Evolutionary conservation across 2,113 vertebrate species (phyloP).

Genomic region (Uria lomvia): DNA sequence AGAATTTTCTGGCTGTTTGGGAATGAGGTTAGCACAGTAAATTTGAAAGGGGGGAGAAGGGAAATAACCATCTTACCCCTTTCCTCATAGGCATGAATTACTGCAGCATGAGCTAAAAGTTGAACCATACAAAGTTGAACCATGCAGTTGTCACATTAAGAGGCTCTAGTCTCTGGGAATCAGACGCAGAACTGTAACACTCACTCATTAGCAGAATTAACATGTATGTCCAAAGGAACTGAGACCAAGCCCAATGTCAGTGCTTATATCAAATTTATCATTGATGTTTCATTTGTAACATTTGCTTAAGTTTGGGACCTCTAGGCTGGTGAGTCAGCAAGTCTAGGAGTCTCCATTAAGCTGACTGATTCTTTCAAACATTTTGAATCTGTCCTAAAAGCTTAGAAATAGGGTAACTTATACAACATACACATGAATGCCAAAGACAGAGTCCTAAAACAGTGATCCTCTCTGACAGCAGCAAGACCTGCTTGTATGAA

Average conservation of each 20-base stretch:
- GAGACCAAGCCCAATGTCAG: neutral
- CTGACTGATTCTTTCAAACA: neutral
- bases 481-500: neutral
- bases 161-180: neutral
- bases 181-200: neutral
- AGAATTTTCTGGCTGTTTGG: neutral
- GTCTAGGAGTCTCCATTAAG: neutral
- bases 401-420: neutral
- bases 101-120: neutral
- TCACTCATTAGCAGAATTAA: neutral
- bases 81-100: neutral
- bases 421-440: neutral
- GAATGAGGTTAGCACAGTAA: neutral
- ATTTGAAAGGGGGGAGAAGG: fast-evolving
- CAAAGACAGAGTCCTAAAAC: neutral
- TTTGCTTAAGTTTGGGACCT: neutral
- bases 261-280: neutral
- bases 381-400: neutral
- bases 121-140: neutral
- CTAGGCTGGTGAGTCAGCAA: neutral
- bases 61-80: neutral
- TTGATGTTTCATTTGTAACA: neutral
- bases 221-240: fast-evolving
- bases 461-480: neutral
- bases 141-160: neutral